Base-by-base conservation (phyloP, 2,888 invertebrate species). In the Hyles lineata region DNA sequence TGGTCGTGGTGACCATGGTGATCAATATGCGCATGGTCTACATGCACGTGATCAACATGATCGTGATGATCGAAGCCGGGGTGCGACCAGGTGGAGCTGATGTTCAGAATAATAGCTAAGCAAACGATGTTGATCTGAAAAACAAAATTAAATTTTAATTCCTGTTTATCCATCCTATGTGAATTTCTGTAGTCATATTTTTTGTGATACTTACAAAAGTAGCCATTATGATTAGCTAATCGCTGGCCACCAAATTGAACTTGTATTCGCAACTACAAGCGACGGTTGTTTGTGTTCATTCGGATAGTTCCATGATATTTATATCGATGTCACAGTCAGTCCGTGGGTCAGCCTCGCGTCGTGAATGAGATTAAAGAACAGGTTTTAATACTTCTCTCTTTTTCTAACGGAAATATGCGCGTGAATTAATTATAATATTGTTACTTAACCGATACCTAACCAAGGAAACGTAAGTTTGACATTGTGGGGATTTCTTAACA, bases 141-240 rank as follows among this genome's bases (percentile, higher is more conserved):
- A 78, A 21, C 80, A 84, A 79, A 72, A 73, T 78, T 77, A 73
- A 73, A 74, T 59, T 73, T 72, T 76, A 62, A 25, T 29, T 70
- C 23, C 5, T 6, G 17, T 67, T 17, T 67, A 3, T 67, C 0
- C 32, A 3, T 67, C 3, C 32, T 43, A 19, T 32, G 19, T 23
- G 7, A n/a, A 50, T 67, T 43, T 50, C 15, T 23, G n/a, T 23
- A 11, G n/a, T 21, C n/a, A 21, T 74, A 67, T 74, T 55, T n/a
- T 9, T 67, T 75, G 55, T 70, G 8, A 84, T 87, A 93, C 94
- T 94, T 85, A 94, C 94, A 89, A 90, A 89, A 82, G 92, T 86
- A 92, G 94, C 94, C 94, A 94, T 94, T 77, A 83, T 85, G 85
- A 86, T 87, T 92, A 93, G 94, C 94, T 94, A 94, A 92, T 88